These are phyloP conservation scores for Drosophila aff. DNA, from an alignment of 1,140 invertebrate species.

Conservation along the genomic window DNA sequence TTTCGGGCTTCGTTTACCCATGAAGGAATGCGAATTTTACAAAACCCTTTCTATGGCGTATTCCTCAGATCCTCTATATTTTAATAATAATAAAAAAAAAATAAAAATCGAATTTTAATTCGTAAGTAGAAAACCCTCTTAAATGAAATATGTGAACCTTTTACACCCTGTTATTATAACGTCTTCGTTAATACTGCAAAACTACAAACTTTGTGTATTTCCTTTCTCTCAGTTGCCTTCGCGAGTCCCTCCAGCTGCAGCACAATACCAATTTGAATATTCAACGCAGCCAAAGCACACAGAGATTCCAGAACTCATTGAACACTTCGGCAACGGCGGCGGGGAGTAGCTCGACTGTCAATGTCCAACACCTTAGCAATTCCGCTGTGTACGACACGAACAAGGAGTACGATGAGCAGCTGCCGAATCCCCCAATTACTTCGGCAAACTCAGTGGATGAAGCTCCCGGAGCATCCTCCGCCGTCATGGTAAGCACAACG, in stretches of 20 bases:
- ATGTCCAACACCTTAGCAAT: constrained; percentile 47
- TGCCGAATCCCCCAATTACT: constrained; percentile 44
- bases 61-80: too few species aligned
- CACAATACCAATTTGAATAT: constrained; percentile 85
- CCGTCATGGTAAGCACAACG: constrained; percentile 10
- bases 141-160: too few species aligned
- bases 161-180: background rate
- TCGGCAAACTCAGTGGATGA: constrained; percentile 36
- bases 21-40: too few species aligned
- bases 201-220: background rate
- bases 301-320: constrained; percentile 78
- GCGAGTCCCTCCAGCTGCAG: constrained; percentile 83
- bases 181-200: background rate
- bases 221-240: constrained; percentile 65
- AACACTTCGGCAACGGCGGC: constrained; percentile 53
- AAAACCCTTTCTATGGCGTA: too few species aligned
- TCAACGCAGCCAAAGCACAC: constrained; percentile 84
- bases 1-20: too few species aligned
- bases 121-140: too few species aligned
- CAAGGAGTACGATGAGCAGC: constrained; percentile 76
- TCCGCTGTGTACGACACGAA: constrained; percentile 73
- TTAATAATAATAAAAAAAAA: too few species aligned
- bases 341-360: constrained; percentile 28
- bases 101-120: too few species aligned
- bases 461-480: background rate